Conservation (phyloP, 2,888 invertebrate genomes). For the Sussaba pulchella region DNA sequence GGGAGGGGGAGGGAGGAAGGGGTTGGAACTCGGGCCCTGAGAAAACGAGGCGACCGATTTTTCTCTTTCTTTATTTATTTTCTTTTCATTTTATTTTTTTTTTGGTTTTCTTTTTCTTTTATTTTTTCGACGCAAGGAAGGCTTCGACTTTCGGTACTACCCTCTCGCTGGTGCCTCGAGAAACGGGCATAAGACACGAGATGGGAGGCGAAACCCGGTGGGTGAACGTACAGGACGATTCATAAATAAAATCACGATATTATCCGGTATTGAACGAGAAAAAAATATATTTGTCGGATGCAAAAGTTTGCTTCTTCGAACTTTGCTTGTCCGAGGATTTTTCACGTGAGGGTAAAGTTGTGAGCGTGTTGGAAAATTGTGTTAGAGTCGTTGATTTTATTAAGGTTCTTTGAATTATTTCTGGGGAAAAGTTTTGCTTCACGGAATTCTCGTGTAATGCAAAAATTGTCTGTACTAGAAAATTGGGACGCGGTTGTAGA, state of each 20-base stretch:
- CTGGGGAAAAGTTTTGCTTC: too few species aligned
- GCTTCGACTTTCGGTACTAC: conserved; percentile 64
- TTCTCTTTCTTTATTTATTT: conserved; percentile 46
- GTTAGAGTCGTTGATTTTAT: too few species aligned
- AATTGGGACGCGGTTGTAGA: too few species aligned
- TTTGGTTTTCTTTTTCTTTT: neutral
- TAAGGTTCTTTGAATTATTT: too few species aligned
- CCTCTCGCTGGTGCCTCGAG: conserved; percentile 39
- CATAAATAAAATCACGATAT: conserved; percentile 29
- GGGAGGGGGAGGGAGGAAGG: conserved; percentile 41
- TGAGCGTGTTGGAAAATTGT: too few species aligned
- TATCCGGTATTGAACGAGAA: too few species aligned
- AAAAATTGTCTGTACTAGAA: too few species aligned
- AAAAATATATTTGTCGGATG: too few species aligned
- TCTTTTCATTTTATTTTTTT: conserved; percentile 29
- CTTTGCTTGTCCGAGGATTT: too few species aligned
- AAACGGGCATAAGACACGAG: conserved; percentile 25
- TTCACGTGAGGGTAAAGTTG: too few species aligned
- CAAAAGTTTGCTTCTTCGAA: too few species aligned
- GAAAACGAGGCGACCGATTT: conserved; percentile 66
- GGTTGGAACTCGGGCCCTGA: conserved; percentile 53
- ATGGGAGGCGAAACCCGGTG: neutral
- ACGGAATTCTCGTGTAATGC: too few species aligned
- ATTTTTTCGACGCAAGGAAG: conserved; percentile 31
- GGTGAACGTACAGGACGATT: conserved; percentile 9